Evolutionary conservation across 2,797 vertebrate genomes (phyloP).

Genomic region (Neosilurus mollespiculum): DNA sequence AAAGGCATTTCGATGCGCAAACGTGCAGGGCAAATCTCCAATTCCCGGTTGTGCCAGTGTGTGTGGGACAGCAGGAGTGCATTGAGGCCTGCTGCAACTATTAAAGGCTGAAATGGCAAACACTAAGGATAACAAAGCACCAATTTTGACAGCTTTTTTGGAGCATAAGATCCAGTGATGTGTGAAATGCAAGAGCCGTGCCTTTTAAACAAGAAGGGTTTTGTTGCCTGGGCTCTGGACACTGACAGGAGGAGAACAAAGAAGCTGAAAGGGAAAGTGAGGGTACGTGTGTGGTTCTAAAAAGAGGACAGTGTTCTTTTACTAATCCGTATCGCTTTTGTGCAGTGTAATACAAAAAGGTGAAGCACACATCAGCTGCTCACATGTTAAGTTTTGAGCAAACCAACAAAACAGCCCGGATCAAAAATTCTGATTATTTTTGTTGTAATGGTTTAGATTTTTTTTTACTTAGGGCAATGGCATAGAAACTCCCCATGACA

Average conservation of each 20-base stretch:
- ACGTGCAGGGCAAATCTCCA: conserved; percentile 48
- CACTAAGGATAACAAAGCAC: conserved; percentile 60
- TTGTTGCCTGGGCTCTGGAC: conserved; percentile 57
- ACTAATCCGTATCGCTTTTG: conserved; percentile 37
- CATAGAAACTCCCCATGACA: background rate
- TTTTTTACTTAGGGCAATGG: background rate
- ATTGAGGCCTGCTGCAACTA: conserved; percentile 54
- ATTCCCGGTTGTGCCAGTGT: conserved; percentile 36
- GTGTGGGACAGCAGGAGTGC: conserved; percentile 51
- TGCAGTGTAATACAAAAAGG: conserved; percentile 37
- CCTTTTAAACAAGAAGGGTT: conserved; percentile 62
- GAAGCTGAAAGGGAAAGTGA: background rate
- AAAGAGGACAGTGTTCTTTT: conserved; percentile 27
- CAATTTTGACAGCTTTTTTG: conserved; percentile 66
- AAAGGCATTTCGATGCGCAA: conserved; percentile 54
- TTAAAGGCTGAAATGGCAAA: conserved; percentile 60
- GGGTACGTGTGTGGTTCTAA: background rate
- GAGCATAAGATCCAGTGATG: conserved; percentile 64
- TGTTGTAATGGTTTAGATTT: background rate
- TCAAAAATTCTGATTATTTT: conserved; percentile 18
- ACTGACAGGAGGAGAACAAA: conserved; percentile 23
- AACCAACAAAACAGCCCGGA: conserved; percentile 1
- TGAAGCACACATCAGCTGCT: conserved; percentile 35
- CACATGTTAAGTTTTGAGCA: conserved; percentile 22
- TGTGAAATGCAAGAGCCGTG: conserved; percentile 61